A percentile compares a stretch with the other conserved stretches of the same genome.
Conservation (phyloP, 2,797 vertebrate species). For the Echiichthys vipera region DNA sequence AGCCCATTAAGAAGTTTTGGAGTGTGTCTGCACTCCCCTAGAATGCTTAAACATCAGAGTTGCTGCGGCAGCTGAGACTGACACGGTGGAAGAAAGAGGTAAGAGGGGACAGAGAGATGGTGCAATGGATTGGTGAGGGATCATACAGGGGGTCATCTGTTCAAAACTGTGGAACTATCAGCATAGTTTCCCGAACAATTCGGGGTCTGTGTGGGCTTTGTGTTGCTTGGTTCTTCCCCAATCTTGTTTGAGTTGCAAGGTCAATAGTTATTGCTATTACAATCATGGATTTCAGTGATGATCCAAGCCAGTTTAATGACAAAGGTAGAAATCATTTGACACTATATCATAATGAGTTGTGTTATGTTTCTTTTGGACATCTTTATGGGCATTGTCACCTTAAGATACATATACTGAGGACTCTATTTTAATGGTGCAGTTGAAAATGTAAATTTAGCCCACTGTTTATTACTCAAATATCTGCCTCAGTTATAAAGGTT, state of each 20-base stretch:
- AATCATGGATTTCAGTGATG: slow-evolving; percentile 10
- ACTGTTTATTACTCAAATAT: slow-evolving; percentile 13
- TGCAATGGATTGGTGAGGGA: slow-evolving; percentile 31
- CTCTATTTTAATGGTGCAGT: neutral
- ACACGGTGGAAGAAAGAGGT: slow-evolving; percentile 27
- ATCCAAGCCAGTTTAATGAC: slow-evolving; percentile 5
- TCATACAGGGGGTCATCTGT: slow-evolving; percentile 20
- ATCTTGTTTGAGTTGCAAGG: slow-evolving; percentile 9
- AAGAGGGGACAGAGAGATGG: slow-evolving; percentile 26
- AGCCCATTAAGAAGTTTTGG: slow-evolving; percentile 86
- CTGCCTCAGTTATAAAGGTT: neutral
- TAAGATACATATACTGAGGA: neutral
- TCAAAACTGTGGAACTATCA: slow-evolving; percentile 9
- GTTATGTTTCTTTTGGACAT: slow-evolving; percentile 4
- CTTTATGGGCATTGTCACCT: neutral
- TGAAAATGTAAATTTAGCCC: neutral
- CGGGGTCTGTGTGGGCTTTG: slow-evolving; percentile 1
- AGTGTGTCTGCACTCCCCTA: slow-evolving; percentile 80
- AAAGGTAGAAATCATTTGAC: neutral
- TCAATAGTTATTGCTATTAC: slow-evolving; percentile 20
- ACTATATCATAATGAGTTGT: slow-evolving; percentile 5
- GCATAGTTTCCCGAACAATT: neutral
- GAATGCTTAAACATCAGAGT: slow-evolving; percentile 80
- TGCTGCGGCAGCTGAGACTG: slow-evolving; percentile 75
- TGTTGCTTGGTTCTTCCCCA: slow-evolving; percentile 1